Evolutionary conservation across 1,140 invertebrate genomes (phyloP).

Genomic region (Drosophila navojoa): DNA sequence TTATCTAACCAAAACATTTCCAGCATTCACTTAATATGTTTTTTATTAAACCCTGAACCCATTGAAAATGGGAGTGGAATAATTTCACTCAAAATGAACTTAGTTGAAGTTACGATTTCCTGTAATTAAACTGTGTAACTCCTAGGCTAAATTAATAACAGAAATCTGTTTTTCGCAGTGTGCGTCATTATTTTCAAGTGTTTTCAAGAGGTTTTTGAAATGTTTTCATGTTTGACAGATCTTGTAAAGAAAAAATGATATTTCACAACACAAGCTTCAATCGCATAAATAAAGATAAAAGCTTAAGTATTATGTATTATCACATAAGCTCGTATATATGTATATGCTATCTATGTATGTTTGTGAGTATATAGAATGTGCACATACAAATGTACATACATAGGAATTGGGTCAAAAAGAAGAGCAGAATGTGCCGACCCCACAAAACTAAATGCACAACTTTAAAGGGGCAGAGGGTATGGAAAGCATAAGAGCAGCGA

Average conservation of each 20-base stretch:
- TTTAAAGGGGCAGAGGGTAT: conserved; percentile 4
- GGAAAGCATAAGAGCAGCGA: neutral
- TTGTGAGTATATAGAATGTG: neutral
- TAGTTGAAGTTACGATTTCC: neutral
- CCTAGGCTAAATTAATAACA: too few species aligned
- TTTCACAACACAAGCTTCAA: conserved; percentile 17
- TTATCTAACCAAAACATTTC: too few species aligned
- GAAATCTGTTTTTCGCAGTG: neutral
- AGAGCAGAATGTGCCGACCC: conserved; percentile 10
- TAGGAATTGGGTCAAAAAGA: conserved; percentile 32
- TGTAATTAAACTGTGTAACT: too few species aligned
- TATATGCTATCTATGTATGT: conserved; percentile 8
- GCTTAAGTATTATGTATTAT: conserved; percentile 28
- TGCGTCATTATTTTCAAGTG: neutral
- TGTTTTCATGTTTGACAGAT: conserved; percentile 3
- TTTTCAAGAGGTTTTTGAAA: neutral
- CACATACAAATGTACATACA: neutral
- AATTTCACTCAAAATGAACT: too few species aligned
- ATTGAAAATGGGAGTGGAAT: too few species aligned
- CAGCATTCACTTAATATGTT: neutral
- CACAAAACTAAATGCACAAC: conserved; percentile 3
- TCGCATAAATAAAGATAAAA: conserved; percentile 17
- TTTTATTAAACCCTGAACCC: too few species aligned
- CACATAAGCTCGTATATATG: conserved; percentile 22
- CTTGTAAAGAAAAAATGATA: neutral